These are phyloP conservation scores for Drosophila silvestris DNA, from an alignment of 2,888 invertebrate species.

Conservation along the genomic window DNA sequence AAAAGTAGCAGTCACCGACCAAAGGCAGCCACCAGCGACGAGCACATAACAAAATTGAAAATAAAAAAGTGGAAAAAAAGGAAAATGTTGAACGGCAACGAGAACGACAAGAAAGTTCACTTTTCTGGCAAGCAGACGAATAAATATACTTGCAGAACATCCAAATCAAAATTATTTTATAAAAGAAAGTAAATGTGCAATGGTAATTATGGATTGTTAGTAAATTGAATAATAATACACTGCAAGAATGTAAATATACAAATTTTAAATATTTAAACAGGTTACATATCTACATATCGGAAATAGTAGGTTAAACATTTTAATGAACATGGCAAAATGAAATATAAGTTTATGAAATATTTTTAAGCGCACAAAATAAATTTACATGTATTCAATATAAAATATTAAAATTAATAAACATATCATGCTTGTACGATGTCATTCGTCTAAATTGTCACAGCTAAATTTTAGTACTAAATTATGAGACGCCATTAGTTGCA, in stretches of 20 bases:
- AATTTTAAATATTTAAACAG: neutral
- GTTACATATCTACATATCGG: neutral
- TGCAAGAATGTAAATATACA: neutral
- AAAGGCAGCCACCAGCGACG: slow-evolving; percentile 39
- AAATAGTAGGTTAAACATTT: neutral
- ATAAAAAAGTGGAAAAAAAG: slow-evolving; percentile 44
- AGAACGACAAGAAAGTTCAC: slow-evolving; percentile 23
- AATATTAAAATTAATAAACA: neutral
- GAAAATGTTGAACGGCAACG: slow-evolving; percentile 31
- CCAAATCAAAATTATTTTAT: neutral
- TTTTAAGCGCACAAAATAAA: neutral
- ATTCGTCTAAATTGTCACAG: neutral
- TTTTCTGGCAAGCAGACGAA: neutral
- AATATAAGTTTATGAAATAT: neutral
- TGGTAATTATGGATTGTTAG: neutral
- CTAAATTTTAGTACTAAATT: neutral
- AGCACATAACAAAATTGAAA: slow-evolving; percentile 66
- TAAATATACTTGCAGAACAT: slow-evolving; percentile 14
- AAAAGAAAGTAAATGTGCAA: neutral
- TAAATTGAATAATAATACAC: neutral
- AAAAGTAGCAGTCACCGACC: slow-evolving; percentile 44
- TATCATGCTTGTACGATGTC: neutral
- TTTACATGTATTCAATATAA: neutral
- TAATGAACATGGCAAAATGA: neutral
- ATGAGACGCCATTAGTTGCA: neutral